Evolutionary conservation across 2,113 vertebrate species (phyloP).

Genomic region (Oxygymnocypris stewartii): DNA sequence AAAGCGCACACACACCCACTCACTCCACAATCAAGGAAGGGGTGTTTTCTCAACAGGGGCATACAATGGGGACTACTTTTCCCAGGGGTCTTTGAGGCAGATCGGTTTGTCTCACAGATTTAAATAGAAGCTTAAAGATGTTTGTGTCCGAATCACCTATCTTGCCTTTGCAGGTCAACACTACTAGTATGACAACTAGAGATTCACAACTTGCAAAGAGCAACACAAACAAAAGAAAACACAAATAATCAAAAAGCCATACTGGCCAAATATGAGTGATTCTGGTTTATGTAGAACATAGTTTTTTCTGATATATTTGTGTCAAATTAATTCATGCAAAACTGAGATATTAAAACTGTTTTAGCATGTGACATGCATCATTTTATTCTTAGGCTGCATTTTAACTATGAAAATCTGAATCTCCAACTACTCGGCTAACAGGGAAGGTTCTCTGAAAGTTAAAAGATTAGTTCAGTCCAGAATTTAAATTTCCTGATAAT

Average conservation of each 20-base stretch:
- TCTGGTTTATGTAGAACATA: background rate
- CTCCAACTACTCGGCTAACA: no score
- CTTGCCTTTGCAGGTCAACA: constrained; percentile 19
- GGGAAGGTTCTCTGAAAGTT: no score
- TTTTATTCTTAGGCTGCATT: no score
- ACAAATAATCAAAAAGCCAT: background rate
- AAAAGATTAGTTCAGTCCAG: no score
- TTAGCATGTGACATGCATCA: no score
- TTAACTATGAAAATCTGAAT: no score
- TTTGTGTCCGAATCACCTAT: constrained; percentile 37
- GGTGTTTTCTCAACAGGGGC: constrained; percentile 25
- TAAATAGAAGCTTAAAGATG: constrained; percentile 43
- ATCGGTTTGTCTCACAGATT: constrained; percentile 19
- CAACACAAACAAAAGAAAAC: background rate
- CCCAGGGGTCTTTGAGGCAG: constrained; percentile 46
- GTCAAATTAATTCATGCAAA: no score
- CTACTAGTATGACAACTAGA: background rate
- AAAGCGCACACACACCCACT: constrained; percentile 43
- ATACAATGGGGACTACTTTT: constrained; percentile 44
- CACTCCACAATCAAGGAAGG: constrained; percentile 61
- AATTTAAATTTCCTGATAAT: no score
- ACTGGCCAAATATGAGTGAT: background rate
- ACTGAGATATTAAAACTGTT: no score
- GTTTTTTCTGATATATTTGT: no score
- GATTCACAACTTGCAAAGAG: background rate